phyloP scores from a whole-genome alignment of 1,140 invertebrate species.

The Drosophila azteca region DNA sequence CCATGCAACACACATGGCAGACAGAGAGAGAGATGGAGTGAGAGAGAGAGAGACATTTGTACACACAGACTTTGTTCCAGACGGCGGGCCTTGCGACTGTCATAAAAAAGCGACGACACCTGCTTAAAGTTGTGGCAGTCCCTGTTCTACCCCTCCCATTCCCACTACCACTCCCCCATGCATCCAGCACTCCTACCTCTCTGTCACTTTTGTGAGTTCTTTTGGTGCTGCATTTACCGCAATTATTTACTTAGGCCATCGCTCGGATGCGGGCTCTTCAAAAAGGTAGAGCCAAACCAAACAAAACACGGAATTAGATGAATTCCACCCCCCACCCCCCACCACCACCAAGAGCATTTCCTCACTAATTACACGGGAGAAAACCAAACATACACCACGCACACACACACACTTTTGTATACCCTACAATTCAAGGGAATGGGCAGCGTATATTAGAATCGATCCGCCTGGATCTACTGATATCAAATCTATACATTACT shows the following conservation, averaged over 20 bases:
- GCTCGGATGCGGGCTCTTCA: conserved; percentile 30
- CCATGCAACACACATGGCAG: conserved; percentile 17
- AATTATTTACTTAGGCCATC: conserved; percentile 57
- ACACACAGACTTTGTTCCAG: conserved; percentile 21
- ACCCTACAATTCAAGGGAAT: no score
- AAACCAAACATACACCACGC: background rate
- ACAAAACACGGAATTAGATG: conserved; percentile 4
- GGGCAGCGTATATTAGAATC: no score
- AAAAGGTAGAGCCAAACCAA: conserved; percentile 22
- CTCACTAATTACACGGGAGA: conserved; percentile 18
- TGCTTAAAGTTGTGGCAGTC: conserved; percentile 60
- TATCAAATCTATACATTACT: no score
- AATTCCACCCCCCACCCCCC: no score
- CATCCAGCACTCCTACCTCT: background rate
- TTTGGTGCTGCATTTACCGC: conserved; percentile 40
- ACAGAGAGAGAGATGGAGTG: conserved; percentile 24
- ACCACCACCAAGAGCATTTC: conserved; percentile 4
- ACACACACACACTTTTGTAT: background rate
- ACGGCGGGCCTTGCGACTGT: conserved; percentile 17
- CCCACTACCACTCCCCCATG: conserved; percentile 4
- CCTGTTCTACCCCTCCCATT: background rate
- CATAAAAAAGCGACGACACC: conserved; percentile 50
- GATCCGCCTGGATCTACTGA: no score
- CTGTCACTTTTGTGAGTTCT: conserved; percentile 10
- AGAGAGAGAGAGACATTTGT: conserved; percentile 13